These are phyloP conservation scores for Bellardia bayeri DNA, from an alignment of 2,888 invertebrate genomes.

Conservation along the genomic window DNA sequence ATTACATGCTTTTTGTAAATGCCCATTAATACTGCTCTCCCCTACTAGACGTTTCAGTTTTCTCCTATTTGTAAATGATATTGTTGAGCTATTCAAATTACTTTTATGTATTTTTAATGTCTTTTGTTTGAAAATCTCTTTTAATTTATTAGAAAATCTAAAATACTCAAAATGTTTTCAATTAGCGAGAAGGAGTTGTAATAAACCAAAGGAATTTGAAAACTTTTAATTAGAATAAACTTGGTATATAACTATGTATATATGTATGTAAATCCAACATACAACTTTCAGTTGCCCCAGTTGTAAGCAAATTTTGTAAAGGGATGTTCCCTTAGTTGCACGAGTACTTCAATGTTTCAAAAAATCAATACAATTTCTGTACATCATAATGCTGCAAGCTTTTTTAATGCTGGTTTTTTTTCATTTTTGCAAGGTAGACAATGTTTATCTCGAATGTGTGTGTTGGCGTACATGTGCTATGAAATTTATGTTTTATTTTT, in stretches of 20 bases:
- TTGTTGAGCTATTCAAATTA: not conserved
- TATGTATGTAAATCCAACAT: not conserved
- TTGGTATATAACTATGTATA: not conserved
- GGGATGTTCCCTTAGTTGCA: not conserved
- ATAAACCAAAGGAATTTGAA: not conserved
- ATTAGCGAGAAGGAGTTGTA: not conserved
- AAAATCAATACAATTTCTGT: slow-evolving; percentile 41
- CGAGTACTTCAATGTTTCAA: not conserved
- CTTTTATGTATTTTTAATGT: not conserved
- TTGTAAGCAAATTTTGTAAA: not conserved
- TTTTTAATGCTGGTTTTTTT: not conserved
- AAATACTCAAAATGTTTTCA: not conserved
- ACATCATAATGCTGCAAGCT: not conserved
- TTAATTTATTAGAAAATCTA: not conserved
- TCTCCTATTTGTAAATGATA: no score
- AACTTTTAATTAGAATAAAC: not conserved
- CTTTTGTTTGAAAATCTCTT: not conserved
- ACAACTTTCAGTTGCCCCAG: not conserved
- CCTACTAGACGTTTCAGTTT: no score
- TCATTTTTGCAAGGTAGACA: slow-evolving; percentile 17
- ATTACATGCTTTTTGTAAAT: slow-evolving; percentile 1
- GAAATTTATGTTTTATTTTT: not conserved
- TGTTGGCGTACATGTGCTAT: not conserved
- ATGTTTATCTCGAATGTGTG: slow-evolving; percentile 9
- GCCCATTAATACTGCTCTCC: not conserved